Percentiles rank a stretch among this genome's conserved stretches.
Conservation (phyloP, 23 tunicate genomes). For the Pegea sp. region DNA sequence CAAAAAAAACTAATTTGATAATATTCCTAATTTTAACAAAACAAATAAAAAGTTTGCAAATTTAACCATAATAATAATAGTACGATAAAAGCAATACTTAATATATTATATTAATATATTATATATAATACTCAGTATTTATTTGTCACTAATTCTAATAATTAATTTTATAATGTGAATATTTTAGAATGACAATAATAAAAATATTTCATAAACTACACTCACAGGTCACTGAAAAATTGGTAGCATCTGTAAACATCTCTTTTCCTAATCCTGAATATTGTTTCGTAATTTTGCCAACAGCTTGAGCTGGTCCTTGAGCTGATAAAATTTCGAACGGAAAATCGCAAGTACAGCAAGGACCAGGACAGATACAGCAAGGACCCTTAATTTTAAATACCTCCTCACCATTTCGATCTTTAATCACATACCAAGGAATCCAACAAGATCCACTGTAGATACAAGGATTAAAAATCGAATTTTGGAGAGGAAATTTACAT, state of each 20-base stretch:
- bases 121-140: too few relatives aligned
- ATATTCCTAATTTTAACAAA: too few relatives aligned
- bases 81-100: neutral
- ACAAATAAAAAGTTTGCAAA: too few relatives aligned
- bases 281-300: slow-evolving; percentile 53
- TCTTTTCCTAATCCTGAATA: slow-evolving; percentile 51
- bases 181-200: too few relatives aligned
- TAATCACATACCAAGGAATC: slow-evolving; percentile 43
- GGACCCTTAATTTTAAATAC: slow-evolving; percentile 75
- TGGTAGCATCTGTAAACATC: slow-evolving; percentile 77
- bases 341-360: slow-evolving; percentile 70
- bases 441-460: slow-evolving; percentile 46
- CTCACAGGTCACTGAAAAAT: slow-evolving; percentile 46
- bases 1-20: too few relatives aligned
- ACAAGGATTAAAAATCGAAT: too few relatives aligned
- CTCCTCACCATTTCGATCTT: slow-evolving; percentile 18
- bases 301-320: slow-evolving; percentile 5
- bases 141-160: too few relatives aligned
- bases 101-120: too few relatives aligned
- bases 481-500: too few relatives aligned
- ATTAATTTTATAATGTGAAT: too few relatives aligned
- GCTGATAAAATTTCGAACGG: slow-evolving; percentile 58
- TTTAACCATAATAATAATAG: neutral
- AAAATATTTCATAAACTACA: too few relatives aligned
- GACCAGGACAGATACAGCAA: slow-evolving; percentile 67